Evolutionary conservation across 2,113 vertebrate genomes (phyloP).

Genomic region (Pitta sordida): DNA sequence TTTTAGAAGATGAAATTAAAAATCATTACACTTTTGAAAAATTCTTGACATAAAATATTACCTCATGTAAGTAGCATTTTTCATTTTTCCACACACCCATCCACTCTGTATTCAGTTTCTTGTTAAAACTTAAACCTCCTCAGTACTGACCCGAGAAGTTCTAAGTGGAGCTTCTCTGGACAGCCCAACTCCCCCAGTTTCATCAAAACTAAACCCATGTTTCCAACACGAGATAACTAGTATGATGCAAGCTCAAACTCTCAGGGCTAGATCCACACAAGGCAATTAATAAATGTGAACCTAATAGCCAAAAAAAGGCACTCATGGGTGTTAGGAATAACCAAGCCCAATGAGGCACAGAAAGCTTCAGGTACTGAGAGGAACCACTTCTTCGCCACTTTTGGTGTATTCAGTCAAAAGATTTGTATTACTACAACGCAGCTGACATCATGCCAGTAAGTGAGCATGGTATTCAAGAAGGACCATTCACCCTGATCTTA

Average conservation of each 20-base stretch:
- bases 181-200: neutral
- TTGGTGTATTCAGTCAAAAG: neutral
- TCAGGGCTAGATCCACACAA: neutral
- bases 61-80: neutral
- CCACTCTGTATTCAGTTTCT: neutral
- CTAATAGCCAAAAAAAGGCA: neutral
- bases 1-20: neutral
- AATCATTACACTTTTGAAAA: neutral
- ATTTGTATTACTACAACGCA: neutral
- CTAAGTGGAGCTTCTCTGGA: neutral
- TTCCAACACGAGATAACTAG: neutral
- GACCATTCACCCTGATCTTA: neutral
- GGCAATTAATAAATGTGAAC: neutral
- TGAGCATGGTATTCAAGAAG: neutral
- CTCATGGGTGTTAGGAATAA: neutral
- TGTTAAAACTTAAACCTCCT: accelerated
- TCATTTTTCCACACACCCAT: neutral
- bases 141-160: neutral
- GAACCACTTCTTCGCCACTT: neutral
- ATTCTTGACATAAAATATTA: neutral
- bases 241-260: neutral
- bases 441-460: neutral
- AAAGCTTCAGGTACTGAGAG: neutral
- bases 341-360: neutral
- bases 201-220: neutral